Base-by-base conservation (phyloP, 2,888 invertebrate species). In the Drosophila infuscata region DNA sequence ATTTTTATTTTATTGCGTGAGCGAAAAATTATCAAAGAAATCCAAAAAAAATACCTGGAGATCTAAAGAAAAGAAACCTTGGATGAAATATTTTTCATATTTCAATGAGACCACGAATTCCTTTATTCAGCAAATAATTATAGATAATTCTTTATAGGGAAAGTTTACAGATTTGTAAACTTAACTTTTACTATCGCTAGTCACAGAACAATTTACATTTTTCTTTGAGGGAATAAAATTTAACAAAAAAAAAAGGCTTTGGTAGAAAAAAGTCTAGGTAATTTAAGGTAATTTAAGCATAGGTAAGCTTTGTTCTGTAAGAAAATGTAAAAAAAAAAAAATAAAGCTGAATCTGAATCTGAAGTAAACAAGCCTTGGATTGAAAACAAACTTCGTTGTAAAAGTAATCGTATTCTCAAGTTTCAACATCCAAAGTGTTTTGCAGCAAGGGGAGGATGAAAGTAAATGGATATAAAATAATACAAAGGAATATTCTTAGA, bases 281-380 rank as follows among this genome's bases (percentile, higher is more conserved):
- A 57, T 56, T 38, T 56, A 56, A 43, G 41, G 57, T 57, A 57
- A 57, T 57, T 57, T 43, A 57, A 57, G 9, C 56, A 29, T 30
- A 12, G 29, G 29, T 30, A 38, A 30, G 38, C 41, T 32, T 32
- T 20, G 41, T 8, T 32, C 32, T 57, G 41, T 57, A 41, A n/a
- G 30, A 51, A 30, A n/a, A 32, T 25, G 46, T 25, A 20, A 38
- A 46, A 46, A 46, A 29, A 46, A 49, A 29, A 9, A 15, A n/a
- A 3, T 30, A 12, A 30, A 51, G n/a, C 17, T 29, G 6, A 25
- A 11, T 11, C 29, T 38, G 29, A 38, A 56, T 11, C 29, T 38
- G 29, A 38, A 56, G 30, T n/a, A 57, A 57, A 57, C 57, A 57
- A 57, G 32, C 57, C 57, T 57, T 57, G 57, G 43, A 1, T 17